phyloP scores from a whole-genome alignment of 64 coral and sea anemone species.

The Pocillopora verrucosa region DNA sequence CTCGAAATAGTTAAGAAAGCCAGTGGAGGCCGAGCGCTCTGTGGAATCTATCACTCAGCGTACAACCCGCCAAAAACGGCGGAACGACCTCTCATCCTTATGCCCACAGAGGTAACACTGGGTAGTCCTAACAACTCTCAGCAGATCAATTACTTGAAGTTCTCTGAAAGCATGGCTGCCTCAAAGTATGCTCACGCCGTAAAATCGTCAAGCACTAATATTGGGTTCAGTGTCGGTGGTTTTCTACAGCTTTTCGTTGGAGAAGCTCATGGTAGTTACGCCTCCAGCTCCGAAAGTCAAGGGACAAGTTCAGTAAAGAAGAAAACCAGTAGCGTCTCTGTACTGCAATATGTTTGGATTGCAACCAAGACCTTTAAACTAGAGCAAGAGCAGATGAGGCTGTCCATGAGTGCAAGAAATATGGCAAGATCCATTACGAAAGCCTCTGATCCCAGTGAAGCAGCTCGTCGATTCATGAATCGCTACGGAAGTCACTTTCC shows the following conservation, averaged over 20 bases:
- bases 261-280: slow-evolving; percentile 4
- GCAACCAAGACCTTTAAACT: slow-evolving; percentile 42
- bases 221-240: slow-evolving; percentile 21
- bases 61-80: slow-evolving; percentile 1
- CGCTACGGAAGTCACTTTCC: slow-evolving; percentile 65
- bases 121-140: slow-evolving; percentile 17
- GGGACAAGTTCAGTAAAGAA: not conserved
- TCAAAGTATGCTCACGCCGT: slow-evolving; percentile 26
- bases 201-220: slow-evolving; percentile 30
- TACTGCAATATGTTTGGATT: slow-evolving; percentile 23
- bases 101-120: slow-evolving; percentile 34
- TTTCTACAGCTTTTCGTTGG: slow-evolving; percentile 3
- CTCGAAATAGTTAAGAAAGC: slow-evolving; percentile 30
- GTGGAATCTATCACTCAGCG: slow-evolving; percentile 43
- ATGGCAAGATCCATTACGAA: slow-evolving; percentile 24
- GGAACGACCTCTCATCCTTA: not conserved
- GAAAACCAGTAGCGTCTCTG: slow-evolving; percentile 14
- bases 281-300: not conserved
- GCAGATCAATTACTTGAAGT: slow-evolving; percentile 25
- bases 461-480: slow-evolving; percentile 38
- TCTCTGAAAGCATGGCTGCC: slow-evolving; percentile 26
- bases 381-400: slow-evolving; percentile 15
- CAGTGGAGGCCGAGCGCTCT: slow-evolving; percentile 27
- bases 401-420: slow-evolving; percentile 33
- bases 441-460: not conserved